phyloP scores from a whole-genome alignment of 2,888 invertebrate species.

The Cryptus viduatorius region DNA sequence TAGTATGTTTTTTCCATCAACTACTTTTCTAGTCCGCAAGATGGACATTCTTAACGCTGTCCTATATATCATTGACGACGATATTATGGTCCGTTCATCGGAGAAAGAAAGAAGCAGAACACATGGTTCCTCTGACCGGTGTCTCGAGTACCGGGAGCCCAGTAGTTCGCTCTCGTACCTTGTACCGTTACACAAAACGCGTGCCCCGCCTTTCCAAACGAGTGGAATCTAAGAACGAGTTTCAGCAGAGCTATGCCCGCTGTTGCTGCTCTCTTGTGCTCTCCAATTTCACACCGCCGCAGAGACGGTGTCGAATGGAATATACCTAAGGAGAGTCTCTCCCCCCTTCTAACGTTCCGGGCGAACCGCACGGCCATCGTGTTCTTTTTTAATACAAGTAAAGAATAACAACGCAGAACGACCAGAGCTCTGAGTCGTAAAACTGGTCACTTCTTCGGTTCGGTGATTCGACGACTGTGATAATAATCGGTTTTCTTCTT shows the following conservation, averaged over 20 bases:
- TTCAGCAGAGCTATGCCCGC: conserved; percentile 67
- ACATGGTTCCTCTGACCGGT: background rate
- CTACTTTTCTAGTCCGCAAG: no score
- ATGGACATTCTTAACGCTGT: background rate
- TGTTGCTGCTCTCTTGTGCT: conserved; percentile 27
- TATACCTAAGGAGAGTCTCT: background rate
- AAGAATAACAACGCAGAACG: conserved; percentile 8
- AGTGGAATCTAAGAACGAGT: conserved; percentile 80
- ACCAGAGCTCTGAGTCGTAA: background rate
- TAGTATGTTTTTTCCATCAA: no score
- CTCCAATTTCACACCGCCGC: conserved; percentile 46
- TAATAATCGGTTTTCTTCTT: conserved; percentile 28
- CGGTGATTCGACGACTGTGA: conserved; percentile 37
- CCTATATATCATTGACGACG: background rate
- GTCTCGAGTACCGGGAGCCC: conserved; percentile 55
- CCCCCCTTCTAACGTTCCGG: background rate
- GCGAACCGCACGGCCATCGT: conserved; percentile 1
- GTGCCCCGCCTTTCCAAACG: conserved; percentile 79
- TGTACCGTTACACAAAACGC: conserved; percentile 79
- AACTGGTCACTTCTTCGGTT: conserved; percentile 32
- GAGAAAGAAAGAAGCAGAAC: background rate
- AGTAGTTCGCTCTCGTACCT: conserved; percentile 75
- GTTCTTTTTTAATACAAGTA: conserved; percentile 17
- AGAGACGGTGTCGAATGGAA: background rate
- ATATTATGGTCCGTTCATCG: background rate